Conservation (phyloP, 2,888 invertebrate species). For the Synergus itoensis region DNA sequence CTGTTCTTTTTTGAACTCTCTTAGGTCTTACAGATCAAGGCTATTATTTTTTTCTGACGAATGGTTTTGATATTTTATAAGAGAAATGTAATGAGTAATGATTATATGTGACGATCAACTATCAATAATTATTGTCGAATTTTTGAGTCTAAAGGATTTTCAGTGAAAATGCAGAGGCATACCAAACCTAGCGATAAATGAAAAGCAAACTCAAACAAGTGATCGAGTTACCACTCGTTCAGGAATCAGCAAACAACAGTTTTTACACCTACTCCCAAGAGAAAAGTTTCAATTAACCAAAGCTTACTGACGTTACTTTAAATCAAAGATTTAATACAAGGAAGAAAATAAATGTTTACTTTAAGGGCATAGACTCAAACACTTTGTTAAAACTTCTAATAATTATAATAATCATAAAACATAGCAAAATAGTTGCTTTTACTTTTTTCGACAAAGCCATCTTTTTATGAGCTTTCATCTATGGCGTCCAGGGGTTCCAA, state of each 20-base stretch:
- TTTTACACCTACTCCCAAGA: slow-evolving; percentile 59
- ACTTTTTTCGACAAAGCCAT: background rate
- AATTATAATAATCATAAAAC: too few relatives aligned
- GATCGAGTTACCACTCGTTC: slow-evolving; percentile 51
- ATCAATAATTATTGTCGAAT: slow-evolving; percentile 37
- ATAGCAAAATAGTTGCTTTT: background rate
- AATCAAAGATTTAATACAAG: background rate
- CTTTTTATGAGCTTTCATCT: background rate
- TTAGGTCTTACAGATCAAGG: background rate
- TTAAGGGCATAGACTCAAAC: background rate
- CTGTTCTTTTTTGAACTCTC: background rate
- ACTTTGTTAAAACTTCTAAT: too few relatives aligned
- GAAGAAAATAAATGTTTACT: background rate
- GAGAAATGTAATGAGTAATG: slow-evolving; percentile 1
- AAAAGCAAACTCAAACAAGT: slow-evolving; percentile 68
- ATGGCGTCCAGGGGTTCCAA: background rate
- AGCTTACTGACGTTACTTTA: slow-evolving; percentile 16
- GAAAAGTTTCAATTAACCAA: slow-evolving; percentile 58
- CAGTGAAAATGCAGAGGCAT: slow-evolving; percentile 55
- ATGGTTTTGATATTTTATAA: background rate
- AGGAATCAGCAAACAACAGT: slow-evolving; percentile 62
- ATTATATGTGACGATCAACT: slow-evolving; percentile 18
- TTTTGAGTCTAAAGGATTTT: slow-evolving; percentile 40
- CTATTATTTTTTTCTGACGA: background rate
- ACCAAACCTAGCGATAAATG: slow-evolving; percentile 64